These are phyloP conservation scores for Porites cylindrica DNA, from an alignment of 92 coral and sea anemone species.

Conservation along the genomic window DNA sequence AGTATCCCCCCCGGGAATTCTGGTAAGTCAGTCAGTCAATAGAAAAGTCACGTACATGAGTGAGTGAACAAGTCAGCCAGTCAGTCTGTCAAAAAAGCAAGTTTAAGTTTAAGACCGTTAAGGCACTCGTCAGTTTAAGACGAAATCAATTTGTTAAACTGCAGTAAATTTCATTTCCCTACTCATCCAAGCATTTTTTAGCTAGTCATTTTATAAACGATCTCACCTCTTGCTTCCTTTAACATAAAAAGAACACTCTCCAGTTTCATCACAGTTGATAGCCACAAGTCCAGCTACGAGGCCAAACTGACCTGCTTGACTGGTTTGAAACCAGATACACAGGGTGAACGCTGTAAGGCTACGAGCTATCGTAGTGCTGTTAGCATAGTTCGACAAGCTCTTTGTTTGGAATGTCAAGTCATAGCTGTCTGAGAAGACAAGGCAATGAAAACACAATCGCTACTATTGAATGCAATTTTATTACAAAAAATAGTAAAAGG, in stretches of 20 bases:
- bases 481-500: too few relatives aligned
- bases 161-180: too few relatives aligned
- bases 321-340: slow-evolving; percentile 37
- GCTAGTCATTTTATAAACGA: background rate
- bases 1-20: too few relatives aligned
- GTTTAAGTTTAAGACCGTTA: too few relatives aligned
- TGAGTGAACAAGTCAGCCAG: background rate
- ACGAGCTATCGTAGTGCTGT: background rate
- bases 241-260: background rate
- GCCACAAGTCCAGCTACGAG: slow-evolving; percentile 5
- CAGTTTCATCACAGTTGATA: background rate
- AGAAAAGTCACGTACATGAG: too few relatives aligned
- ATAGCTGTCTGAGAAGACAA: background rate
- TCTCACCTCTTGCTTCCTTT: background rate
- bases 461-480: too few relatives aligned
- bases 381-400: background rate
- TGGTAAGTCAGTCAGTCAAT: background rate
- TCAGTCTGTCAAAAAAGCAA: background rate
- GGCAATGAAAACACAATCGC: background rate
- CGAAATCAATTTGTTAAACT: too few relatives aligned
- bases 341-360: background rate
- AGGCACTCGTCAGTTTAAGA: too few relatives aligned
- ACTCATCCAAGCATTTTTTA: background rate
- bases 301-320: slow-evolving; percentile 13
- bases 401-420: slow-evolving; percentile 18